Base-by-base conservation (phyloP, 2,888 invertebrate species). In the Drosophila kuntzei region DNA sequence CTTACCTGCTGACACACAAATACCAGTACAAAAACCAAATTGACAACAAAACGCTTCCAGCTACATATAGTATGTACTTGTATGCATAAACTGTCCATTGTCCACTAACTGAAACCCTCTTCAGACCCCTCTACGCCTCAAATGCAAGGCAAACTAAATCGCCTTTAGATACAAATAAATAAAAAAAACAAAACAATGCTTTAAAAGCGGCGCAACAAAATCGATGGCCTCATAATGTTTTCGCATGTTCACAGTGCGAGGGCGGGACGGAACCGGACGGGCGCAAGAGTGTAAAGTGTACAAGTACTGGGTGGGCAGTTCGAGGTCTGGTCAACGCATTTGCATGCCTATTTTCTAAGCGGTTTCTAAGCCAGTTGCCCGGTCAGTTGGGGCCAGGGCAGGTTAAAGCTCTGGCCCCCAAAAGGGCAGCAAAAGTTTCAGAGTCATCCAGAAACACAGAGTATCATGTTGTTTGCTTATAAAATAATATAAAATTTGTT, bases 191-290 rank as follows among this genome's bases (percentile, higher is more conserved):
- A n/a, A n/a, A n/a, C n/a, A n/a, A n/a, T 72, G 71, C 71, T 71
- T 79, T 32, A 63, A 67, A 71, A 74, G 64, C 63, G 67, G 57
- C 64, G 54, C 77, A 64, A 73, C 72, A 83, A 80, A 87, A 90
- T 89, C 89, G 89, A 89, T 89, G 90, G 85, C 89, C 89, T 87
- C 89, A 89, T 90, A 90, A 82, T 78, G 70, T 60, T 58, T 62
- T 47, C 41, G 58, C 66, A 49, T 65, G 54, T 25, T 29, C 18
- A 25, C 44, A 54, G 14, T 60, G 71, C 34, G 57, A 16, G 50
- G 50, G 58, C 2, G 34, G 22, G 12, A 37, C n/a, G 32, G 16
- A 20, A 25, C 12, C 7, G 22, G 12, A 14, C 8, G 2, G 25
- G 44, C 50, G 36, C 5, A 16, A 11, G 32, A 34, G 37, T 41